Evolutionary conservation across 2,888 invertebrate species (phyloP), one percentile per base, ranked within the genome.

Genomic region (Coronaproctus castanopsis): DNA sequence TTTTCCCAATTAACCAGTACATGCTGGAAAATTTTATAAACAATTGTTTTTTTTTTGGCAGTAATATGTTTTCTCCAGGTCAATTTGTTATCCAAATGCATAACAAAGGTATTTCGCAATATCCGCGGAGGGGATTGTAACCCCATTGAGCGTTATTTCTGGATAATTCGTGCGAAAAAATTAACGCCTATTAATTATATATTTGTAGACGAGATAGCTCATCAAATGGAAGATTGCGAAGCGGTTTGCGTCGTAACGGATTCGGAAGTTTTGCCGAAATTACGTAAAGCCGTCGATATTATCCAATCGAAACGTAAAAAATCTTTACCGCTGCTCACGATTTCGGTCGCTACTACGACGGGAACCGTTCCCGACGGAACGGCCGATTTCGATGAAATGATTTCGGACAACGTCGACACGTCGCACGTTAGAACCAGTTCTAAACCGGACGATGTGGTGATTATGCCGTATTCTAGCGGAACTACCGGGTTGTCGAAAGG

Each of bases 401-500:
- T 69, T 51, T 67, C 69, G 1, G 75, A 75, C 21, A 74, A 75
- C 66, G 71, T 76, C 2, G 78, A 81, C 65, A 74, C 76, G 61
- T 69, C 71, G 52, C 65, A 75, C 24, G 65, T 80, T 52, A 74
- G 73, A 61, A 72, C 72, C 61, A 69, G 74, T 61, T 70, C 70
- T 55, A 70, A 69, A 55, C 69, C 75, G 1, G 75, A 81, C 18
- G 84, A 85, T 65, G 69, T 81, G 2, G 78, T 78, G 0, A 71
- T 85, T 36, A 72, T 90, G 67, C 88, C 87, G 0, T 90, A 85
- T 70, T 89, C 88, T 1, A 88, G 88, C 69, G 87, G 87, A 1
- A 91, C 91, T 0, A 90, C 89, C 0, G 91, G 91, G 0, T 63
- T 83, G 57, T 83, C 86, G 0, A 87, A 87, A 73, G 85, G 84